Conservation (phyloP, 2,113 vertebrate genomes). For the Sylvia atricapilla region DNA sequence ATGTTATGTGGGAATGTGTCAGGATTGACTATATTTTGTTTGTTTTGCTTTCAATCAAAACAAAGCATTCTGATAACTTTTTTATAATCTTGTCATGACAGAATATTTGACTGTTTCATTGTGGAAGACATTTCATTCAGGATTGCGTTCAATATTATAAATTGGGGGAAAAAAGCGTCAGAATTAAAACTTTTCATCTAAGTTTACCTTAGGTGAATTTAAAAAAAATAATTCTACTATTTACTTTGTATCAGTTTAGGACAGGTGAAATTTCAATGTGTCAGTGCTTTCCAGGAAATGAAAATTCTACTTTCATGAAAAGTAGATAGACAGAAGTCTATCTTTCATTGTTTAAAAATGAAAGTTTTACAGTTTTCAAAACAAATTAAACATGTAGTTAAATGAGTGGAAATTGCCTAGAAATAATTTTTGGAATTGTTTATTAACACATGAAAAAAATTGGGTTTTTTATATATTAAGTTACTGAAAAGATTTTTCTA, state of each 20-base stretch:
- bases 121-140: neutral
- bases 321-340: neutral
- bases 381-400: neutral
- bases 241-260: neutral
- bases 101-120: conserved; percentile 9
- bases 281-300: neutral
- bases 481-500: neutral
- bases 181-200: neutral
- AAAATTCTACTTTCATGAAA: neutral
- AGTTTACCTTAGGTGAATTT: neutral
- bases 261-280: neutral
- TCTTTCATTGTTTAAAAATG: neutral
- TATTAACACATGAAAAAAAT: neutral
- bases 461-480: neutral
- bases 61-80: conserved; percentile 41
- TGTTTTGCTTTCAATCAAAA: conserved; percentile 65
- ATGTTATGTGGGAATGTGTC: conserved; percentile 50
- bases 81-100: neutral
- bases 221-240: neutral
- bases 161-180: neutral
- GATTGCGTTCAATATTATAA: neutral
- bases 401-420: neutral
- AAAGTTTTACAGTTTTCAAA: neutral
- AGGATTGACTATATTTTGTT: conserved; percentile 54
- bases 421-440: neutral